phyloP scores from a whole-genome alignment of 2,888 invertebrate genomes.

The Rugalucina vietnamica region DNA sequence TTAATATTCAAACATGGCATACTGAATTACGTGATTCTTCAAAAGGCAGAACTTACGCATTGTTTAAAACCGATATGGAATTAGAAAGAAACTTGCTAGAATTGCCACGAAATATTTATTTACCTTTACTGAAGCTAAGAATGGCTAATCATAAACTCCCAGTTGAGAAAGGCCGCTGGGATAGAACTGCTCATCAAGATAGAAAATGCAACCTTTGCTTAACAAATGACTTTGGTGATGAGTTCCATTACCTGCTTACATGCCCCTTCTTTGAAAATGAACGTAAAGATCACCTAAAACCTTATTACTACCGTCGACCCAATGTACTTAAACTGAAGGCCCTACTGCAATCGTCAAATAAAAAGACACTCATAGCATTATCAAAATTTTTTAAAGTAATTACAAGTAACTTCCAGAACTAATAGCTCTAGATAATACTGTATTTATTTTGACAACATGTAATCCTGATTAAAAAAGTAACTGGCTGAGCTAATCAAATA shows the following conservation, averaged over 20 bases:
- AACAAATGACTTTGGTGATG: slow-evolving; percentile 16
- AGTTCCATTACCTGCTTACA: slow-evolving; percentile 27
- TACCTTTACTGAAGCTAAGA: slow-evolving; percentile 4
- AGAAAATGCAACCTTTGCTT: slow-evolving; percentile 23
- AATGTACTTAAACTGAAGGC: neutral
- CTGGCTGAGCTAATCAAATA: too few relatives aligned
- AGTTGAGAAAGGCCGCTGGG: slow-evolving; percentile 22
- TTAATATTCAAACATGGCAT: neutral
- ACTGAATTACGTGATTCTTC: neutral
- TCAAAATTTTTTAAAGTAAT: neutral
- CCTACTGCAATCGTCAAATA: slow-evolving; percentile 83
- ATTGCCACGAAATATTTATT: neutral
- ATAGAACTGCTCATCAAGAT: slow-evolving; percentile 23
- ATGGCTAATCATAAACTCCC: slow-evolving; percentile 26
- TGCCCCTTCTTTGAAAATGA: slow-evolving; percentile 13
- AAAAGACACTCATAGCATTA: slow-evolving; percentile 59
- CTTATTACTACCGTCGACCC: neutral
- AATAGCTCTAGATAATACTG: too few relatives aligned
- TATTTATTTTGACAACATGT: too few relatives aligned
- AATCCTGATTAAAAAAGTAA: too few relatives aligned
- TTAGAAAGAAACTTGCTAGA: neutral
- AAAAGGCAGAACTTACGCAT: neutral
- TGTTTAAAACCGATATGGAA: neutral
- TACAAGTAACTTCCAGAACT: too few relatives aligned
- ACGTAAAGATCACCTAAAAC: neutral